Evolutionary conservation across 2,113 vertebrate genomes (phyloP).

Genomic region (Danionella cerebrum): DNA sequence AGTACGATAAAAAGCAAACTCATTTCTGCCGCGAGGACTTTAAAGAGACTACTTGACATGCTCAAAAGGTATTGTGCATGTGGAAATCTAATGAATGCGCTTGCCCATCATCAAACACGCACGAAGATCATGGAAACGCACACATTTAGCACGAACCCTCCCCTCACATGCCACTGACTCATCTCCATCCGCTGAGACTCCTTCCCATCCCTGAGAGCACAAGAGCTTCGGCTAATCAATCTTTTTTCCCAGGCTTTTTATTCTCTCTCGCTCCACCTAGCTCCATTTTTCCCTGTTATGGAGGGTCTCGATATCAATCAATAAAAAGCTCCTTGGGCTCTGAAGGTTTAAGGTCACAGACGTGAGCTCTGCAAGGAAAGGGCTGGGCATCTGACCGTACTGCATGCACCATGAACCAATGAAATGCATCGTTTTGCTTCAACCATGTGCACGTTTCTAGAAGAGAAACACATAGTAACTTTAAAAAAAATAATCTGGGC

Average conservation of each 20-base stretch:
- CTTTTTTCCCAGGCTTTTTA: neutral
- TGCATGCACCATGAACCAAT: too few relatives aligned
- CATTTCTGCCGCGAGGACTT: neutral
- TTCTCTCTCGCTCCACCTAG: neutral
- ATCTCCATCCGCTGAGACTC: constrained; percentile 27
- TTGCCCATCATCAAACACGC: constrained; percentile 1
- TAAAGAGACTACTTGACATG: neutral
- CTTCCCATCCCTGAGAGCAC: constrained; percentile 9
- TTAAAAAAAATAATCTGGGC: neutral
- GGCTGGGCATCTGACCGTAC: neutral
- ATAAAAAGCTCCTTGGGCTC: constrained; percentile 44
- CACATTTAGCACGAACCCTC: constrained; percentile 34
- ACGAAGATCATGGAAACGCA: neutral
- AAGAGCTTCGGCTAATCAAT: constrained; percentile 42
- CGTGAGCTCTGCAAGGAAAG: neutral
- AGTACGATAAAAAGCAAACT: neutral
- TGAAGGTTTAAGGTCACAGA: constrained; percentile 40
- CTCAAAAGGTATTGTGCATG: neutral
- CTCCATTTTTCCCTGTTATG: constrained; percentile 22
- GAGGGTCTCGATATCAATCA: constrained; percentile 41
- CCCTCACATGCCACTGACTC: constrained; percentile 50
- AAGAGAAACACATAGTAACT: neutral
- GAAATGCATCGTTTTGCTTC: too few relatives aligned
- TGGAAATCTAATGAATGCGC: constrained; percentile 2
- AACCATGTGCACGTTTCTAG: too few relatives aligned